These are phyloP conservation scores for Drosophila hydei DNA, from an alignment of 1,140 invertebrate species.

Conservation along the genomic window DNA sequence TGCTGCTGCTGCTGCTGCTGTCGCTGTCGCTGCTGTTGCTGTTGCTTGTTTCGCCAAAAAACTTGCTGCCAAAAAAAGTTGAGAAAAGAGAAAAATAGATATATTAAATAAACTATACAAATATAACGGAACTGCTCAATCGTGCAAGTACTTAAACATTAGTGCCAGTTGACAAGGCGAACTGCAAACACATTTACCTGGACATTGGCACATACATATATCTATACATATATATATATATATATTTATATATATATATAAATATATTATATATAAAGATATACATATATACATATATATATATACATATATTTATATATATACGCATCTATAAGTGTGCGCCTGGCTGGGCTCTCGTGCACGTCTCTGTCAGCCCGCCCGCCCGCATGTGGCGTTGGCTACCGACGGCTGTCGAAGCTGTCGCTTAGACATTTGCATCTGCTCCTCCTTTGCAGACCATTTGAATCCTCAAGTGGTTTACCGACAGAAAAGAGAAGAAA, in stretches of 20 bases:
- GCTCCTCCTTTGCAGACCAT: slow-evolving; percentile 13
- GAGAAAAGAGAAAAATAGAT: slow-evolving; percentile 15
- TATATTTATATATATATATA: neutral
- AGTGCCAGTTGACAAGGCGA: slow-evolving; percentile 2
- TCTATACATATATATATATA: neutral
- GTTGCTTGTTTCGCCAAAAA: slow-evolving; percentile 46
- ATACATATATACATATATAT: neutral
- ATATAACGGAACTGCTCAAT: neutral
- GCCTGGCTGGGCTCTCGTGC: slow-evolving; percentile 23
- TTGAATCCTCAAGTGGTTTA: slow-evolving; percentile 56
- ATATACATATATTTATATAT: neutral
- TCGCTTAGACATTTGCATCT: slow-evolving; percentile 36
- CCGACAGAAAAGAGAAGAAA: no score
- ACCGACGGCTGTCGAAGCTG: slow-evolving; percentile 33
- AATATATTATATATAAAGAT: slow-evolving; percentile 1
- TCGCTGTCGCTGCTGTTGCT: slow-evolving; percentile 8
- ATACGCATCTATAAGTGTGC: neutral
- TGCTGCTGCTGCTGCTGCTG: slow-evolving; percentile 9
- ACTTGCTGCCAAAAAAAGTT: slow-evolving; percentile 32
- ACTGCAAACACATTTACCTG: slow-evolving; percentile 1
- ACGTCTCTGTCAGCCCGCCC: slow-evolving; percentile 31
- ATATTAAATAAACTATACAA: slow-evolving; percentile 13
- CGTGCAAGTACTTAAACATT: slow-evolving; percentile 7
- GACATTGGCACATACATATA: slow-evolving; percentile 4
- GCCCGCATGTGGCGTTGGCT: slow-evolving; percentile 75